Percentiles rank a stretch among this genome's conserved stretches.
These are phyloP conservation scores for Lipotes vexillifer DNA, from an alignment of 2,113 vertebrate species.

Conservation along the genomic window DNA sequence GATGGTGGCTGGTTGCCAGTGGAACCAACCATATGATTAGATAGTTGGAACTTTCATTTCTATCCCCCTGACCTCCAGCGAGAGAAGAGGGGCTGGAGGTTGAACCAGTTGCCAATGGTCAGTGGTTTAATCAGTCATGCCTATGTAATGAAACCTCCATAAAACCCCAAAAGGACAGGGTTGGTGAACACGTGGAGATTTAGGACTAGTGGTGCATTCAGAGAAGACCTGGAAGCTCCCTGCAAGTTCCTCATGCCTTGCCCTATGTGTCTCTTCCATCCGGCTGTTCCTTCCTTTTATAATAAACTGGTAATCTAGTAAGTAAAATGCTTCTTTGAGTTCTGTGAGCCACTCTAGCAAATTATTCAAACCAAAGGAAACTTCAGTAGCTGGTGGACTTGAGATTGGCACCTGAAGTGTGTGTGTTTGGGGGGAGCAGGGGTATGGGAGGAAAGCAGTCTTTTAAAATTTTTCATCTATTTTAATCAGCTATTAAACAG, in stretches of 20 bases:
- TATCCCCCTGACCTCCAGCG: neutral
- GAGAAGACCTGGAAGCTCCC: too few species aligned
- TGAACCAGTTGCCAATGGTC: neutral
- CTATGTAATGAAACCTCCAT: neutral
- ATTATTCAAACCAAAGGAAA: neutral
- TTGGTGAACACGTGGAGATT: neutral
- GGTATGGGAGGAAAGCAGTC: neutral
- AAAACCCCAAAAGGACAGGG: neutral
- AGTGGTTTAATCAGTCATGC: neutral
- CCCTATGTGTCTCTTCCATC: neutral
- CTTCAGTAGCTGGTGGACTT: neutral
- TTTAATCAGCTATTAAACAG: neutral
- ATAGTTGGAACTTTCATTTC: neutral
- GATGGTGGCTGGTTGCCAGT: neutral
- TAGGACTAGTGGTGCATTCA: neutral
- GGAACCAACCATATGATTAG: neutral
- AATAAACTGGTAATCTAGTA: neutral
- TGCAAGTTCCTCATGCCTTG: neutral
- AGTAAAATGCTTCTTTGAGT: neutral
- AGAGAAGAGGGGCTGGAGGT: neutral
- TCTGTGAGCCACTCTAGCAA: neutral
- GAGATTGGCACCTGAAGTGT: neutral
- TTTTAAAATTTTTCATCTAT: neutral
- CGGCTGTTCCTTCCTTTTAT: neutral
- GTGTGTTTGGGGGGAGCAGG: too few species aligned